A percentile compares a stretch with the other conserved stretches of the same genome.
These are phyloP conservation scores for Orthonyx spaldingii DNA, from an alignment of 2,113 vertebrate genomes.

Conservation along the genomic window DNA sequence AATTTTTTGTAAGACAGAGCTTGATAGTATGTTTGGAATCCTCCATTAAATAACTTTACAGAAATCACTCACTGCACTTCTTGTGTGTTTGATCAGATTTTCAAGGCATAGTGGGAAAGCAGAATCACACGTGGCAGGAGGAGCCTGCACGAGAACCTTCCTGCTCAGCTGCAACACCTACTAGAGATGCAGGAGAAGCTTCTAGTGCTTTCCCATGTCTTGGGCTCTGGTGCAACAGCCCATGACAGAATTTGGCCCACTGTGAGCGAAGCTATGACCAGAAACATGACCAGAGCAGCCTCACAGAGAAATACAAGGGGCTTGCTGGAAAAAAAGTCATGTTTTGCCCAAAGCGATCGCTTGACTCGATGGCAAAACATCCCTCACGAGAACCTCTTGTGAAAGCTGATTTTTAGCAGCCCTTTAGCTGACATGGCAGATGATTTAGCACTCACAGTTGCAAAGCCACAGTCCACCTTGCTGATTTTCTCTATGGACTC, in stretches of 20 bases:
- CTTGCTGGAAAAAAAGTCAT: neutral
- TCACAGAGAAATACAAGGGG: neutral
- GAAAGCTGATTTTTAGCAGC: neutral
- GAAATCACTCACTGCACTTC: neutral
- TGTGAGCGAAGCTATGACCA: neutral
- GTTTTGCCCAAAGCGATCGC: neutral
- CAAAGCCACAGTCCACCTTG: slow-evolving; percentile 92
- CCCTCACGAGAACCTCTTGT: neutral
- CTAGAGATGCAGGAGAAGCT: neutral
- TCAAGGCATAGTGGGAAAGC: neutral
- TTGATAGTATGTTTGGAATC: neutral
- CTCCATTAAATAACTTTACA: neutral
- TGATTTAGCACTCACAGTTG: slow-evolving; percentile 81
- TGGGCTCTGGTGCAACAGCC: neutral
- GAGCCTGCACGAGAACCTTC: accelerated
- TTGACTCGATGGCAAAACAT: neutral
- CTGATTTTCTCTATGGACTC: slow-evolving; percentile 95
- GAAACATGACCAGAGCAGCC: neutral
- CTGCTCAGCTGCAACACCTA: neutral
- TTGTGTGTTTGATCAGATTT: neutral
- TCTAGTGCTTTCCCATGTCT: neutral
- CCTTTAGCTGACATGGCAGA: neutral
- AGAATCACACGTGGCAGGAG: neutral
- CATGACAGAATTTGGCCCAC: neutral
- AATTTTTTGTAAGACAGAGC: neutral